A percentile compares a stretch with the other conserved stretches of the same genome.
Evolutionary conservation across 2,797 vertebrate genomes (phyloP).

Genomic region (Caiman crocodilus): DNA sequence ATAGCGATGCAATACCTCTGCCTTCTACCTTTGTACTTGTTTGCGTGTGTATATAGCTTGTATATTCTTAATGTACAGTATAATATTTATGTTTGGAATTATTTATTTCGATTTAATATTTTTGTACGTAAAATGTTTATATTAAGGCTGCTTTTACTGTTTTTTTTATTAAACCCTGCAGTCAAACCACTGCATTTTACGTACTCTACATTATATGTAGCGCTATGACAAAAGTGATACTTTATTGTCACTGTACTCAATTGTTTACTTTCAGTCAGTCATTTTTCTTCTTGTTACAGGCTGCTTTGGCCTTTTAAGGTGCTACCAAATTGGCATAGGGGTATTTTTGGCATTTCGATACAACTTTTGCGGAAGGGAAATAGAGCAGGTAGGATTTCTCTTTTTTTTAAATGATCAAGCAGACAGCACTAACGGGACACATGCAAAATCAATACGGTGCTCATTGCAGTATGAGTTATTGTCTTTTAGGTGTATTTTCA

Average conservation of each 20-base stretch:
- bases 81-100: slow-evolving; percentile 90
- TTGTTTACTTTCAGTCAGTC: slow-evolving; percentile 83
- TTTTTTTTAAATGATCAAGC: slow-evolving; percentile 68
- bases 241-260: slow-evolving; percentile 84
- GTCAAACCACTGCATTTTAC: slow-evolving; percentile 85
- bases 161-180: slow-evolving; percentile 77
- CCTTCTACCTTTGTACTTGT: slow-evolving; percentile 76
- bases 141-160: slow-evolving; percentile 82
- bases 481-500: slow-evolving; percentile 72
- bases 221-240: slow-evolving; percentile 82
- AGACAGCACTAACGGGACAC: slow-evolving; percentile 68
- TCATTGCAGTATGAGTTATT: slow-evolving; percentile 73
- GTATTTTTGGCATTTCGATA: slow-evolving; percentile 80
- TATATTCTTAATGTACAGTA: slow-evolving; percentile 86
- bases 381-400: slow-evolving; percentile 63
- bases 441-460: slow-evolving; percentile 72
- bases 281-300: slow-evolving; percentile 78
- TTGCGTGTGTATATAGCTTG: slow-evolving; percentile 75
- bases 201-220: slow-evolving; percentile 87
- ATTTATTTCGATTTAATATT: slow-evolving; percentile 91
- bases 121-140: slow-evolving; percentile 87
- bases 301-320: slow-evolving; percentile 81
- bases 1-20: slow-evolving; percentile 87
- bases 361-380: slow-evolving; percentile 67
- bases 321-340: slow-evolving; percentile 77